phyloP scores from a whole-genome alignment of 1,140 invertebrate genomes.

The Diachasma alloeum region DNA sequence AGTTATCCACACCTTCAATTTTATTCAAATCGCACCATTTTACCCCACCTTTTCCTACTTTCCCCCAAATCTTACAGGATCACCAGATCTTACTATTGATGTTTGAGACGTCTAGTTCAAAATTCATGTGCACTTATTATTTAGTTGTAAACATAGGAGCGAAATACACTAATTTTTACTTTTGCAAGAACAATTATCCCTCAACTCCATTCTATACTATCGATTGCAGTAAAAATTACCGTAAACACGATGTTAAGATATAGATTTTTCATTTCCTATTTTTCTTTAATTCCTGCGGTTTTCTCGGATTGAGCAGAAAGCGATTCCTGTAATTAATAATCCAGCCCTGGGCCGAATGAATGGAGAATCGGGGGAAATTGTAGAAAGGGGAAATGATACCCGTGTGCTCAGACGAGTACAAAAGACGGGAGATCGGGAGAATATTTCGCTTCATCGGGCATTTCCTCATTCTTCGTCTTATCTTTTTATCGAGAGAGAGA shows the following conservation, averaged over 20 bases:
- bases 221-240: no score
- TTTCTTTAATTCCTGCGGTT: not conserved
- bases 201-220: no score
- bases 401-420: not conserved
- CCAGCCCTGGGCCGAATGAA: not conserved
- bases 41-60: not conserved
- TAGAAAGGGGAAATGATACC: slow-evolving; percentile 2
- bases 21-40: no score
- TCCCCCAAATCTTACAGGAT: no score
- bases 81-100: no score
- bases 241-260: no score
- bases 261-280: not conserved
- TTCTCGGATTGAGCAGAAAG: not conserved
- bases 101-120: no score
- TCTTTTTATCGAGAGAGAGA: not conserved
- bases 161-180: no score
- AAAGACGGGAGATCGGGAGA: not conserved
- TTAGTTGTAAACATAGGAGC: no score
- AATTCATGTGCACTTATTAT: no score
- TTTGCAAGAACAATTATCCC: no score
- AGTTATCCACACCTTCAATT: no score
- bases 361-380: not conserved
- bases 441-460: slow-evolving; percentile 2
- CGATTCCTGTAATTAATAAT: not conserved
- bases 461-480: not conserved